A percentile compares a stretch with the other conserved stretches of the same genome.
Evolutionary conservation across 2,888 invertebrate genomes (phyloP).

Genomic region (Leucozona laternaria): DNA sequence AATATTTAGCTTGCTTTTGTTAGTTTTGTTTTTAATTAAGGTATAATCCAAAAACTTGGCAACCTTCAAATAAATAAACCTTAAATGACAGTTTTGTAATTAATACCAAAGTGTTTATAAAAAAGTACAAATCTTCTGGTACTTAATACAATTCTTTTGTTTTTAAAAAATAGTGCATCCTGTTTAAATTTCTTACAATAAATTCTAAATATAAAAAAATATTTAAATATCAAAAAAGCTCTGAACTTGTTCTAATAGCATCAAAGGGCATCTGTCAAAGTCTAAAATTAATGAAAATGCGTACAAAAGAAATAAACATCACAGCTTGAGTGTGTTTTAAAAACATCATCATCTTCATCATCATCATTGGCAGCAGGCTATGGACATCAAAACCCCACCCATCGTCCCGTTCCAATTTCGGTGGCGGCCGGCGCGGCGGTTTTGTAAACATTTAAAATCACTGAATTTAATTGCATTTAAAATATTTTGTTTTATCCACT

Average conservation of each 20-base stretch:
- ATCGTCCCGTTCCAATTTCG: too few relatives aligned
- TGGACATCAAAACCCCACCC: not conserved
- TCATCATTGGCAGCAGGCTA: not conserved
- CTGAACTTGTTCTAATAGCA: not conserved
- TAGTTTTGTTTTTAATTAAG: too few relatives aligned
- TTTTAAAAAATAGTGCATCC: slow-evolving; percentile 6
- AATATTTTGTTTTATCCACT: slow-evolving; percentile 44
- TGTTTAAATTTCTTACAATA: not conserved
- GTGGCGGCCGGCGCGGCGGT: too few relatives aligned
- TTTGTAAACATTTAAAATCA: slow-evolving; percentile 42
- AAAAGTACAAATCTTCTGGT: too few relatives aligned
- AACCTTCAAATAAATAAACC: too few relatives aligned
- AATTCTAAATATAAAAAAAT: slow-evolving; percentile 2
- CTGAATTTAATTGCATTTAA: slow-evolving; percentile 46
- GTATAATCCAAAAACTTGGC: too few relatives aligned
- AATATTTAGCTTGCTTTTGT: too few relatives aligned
- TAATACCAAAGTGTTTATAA: too few relatives aligned
- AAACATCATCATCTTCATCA: slow-evolving; percentile 40
- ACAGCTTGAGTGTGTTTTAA: slow-evolving; percentile 22
- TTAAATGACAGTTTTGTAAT: too few relatives aligned
- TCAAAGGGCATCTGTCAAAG: slow-evolving; percentile 50
- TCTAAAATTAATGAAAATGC: slow-evolving; percentile 41
- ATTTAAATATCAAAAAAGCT: slow-evolving; percentile 5
- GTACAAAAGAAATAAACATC: slow-evolving; percentile 43
- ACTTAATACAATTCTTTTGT: too few relatives aligned